phyloP scores from a whole-genome alignment of 2,888 invertebrate genomes.

The Leucozona laternaria region DNA sequence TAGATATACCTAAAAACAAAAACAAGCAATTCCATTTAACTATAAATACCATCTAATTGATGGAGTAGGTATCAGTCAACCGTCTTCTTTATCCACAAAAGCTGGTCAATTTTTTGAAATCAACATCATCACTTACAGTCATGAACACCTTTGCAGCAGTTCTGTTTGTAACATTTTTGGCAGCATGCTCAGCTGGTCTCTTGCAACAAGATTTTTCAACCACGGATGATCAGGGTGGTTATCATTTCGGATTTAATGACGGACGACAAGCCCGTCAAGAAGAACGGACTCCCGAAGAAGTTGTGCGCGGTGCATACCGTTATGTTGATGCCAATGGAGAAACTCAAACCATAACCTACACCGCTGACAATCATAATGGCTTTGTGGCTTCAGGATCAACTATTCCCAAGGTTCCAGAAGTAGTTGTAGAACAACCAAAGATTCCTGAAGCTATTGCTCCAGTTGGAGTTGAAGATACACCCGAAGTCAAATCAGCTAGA shows the following conservation, averaged over 20 bases:
- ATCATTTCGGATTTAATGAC: slow-evolving; percentile 46
- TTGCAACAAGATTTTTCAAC: slow-evolving; percentile 11
- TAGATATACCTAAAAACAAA: no score
- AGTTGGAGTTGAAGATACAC: slow-evolving; percentile 28
- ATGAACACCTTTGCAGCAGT: background rate
- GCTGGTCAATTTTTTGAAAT: background rate
- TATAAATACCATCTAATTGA: background rate
- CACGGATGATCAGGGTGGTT: slow-evolving; percentile 21
- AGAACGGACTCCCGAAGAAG: slow-evolving; percentile 71
- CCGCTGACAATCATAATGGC: slow-evolving; percentile 78
- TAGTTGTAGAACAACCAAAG: background rate
- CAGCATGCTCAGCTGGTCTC: background rate
- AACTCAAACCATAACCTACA: slow-evolving; percentile 78
- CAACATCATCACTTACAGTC: background rate
- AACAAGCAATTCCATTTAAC: background rate
- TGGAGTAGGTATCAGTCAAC: background rate
- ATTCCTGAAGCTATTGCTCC: background rate
- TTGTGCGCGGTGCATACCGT: slow-evolving; percentile 79
- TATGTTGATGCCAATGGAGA: slow-evolving; percentile 80
- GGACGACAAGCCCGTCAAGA: slow-evolving; percentile 41
- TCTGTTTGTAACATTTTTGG: background rate
- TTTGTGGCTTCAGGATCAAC: slow-evolving; percentile 78
- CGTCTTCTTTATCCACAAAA: background rate
- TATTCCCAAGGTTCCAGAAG: slow-evolving; percentile 74
- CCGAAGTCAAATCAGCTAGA: slow-evolving; percentile 53